These are phyloP conservation scores for Ennomos erosarius DNA, from an alignment of 2,888 invertebrate species.

Conservation along the genomic window DNA sequence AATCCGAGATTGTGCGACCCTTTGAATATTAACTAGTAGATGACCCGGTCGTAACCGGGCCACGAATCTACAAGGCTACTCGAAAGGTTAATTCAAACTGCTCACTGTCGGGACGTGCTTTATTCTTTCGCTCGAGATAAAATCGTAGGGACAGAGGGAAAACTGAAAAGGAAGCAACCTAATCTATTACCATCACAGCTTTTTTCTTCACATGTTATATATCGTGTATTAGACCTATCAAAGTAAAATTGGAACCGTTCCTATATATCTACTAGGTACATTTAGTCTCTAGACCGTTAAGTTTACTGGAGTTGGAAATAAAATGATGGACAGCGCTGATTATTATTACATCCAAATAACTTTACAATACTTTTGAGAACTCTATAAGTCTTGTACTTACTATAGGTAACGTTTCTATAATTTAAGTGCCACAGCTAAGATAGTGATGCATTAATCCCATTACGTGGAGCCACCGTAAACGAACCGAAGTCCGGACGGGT, in stretches of 20 bases:
- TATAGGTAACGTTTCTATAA: neutral
- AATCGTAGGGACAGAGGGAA: constrained; percentile 46
- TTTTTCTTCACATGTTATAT: constrained; percentile 34
- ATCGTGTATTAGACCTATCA: neutral
- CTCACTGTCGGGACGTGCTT: constrained; percentile 58
- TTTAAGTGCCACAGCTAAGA: constrained; percentile 36
- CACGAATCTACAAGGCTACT: constrained; percentile 67
- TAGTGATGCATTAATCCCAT: constrained; percentile 58
- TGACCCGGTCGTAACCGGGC: constrained; percentile 74
- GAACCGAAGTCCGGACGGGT: constrained; percentile 48
- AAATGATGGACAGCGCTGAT: too few relatives aligned
- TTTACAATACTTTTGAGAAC: neutral
- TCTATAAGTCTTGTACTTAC: neutral
- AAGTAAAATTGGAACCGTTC: too few relatives aligned
- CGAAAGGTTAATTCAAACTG: constrained; percentile 72
- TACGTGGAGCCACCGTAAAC: constrained; percentile 55
- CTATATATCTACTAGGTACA: too few relatives aligned
- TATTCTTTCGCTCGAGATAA: constrained; percentile 51
- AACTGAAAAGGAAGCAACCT: constrained; percentile 48
- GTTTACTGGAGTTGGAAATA: too few relatives aligned
- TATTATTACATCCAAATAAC: too few relatives aligned
- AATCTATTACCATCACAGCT: constrained; percentile 38
- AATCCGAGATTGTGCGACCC: constrained; percentile 77
- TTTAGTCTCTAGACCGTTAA: too few relatives aligned
- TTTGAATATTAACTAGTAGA: constrained; percentile 82